Percentiles rank a stretch among this genome's conserved stretches.
Evolutionary conservation across 2,113 vertebrate species (phyloP).

Genomic region (Eretmochelys imbricata): DNA sequence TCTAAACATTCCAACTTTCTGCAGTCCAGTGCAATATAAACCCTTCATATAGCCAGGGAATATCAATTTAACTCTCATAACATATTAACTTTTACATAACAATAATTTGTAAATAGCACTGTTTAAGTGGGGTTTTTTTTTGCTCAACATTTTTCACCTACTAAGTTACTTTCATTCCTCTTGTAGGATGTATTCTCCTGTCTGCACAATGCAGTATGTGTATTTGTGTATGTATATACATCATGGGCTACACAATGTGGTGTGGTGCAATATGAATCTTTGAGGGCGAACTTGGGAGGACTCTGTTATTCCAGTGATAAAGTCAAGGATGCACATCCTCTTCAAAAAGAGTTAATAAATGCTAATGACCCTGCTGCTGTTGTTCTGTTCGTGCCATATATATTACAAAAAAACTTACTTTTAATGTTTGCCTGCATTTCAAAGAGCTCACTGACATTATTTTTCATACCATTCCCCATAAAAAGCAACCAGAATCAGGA

Average conservation of each 20-base stretch:
- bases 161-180: not conserved
- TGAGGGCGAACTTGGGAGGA: not conserved
- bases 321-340: not conserved
- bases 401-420: too few relatives aligned
- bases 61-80: not conserved
- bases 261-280: not conserved
- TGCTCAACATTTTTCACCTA: not conserved
- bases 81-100: not conserved
- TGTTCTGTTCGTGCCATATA: too few relatives aligned
- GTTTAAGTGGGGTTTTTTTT: not conserved
- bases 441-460: too few relatives aligned
- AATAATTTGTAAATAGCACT: not conserved
- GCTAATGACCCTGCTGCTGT: too few relatives aligned
- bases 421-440: too few relatives aligned
- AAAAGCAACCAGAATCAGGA: not conserved
- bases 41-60: not conserved
- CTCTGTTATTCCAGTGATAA: not conserved
- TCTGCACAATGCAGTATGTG: not conserved
- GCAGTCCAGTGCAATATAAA: not conserved
- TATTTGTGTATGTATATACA: not conserved
- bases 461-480: not conserved
- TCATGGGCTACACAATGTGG: not conserved
- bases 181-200: not conserved
- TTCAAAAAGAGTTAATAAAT: not conserved
- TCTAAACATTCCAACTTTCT: not conserved